A percentile compares a stretch with the other conserved stretches of the same genome.
These are phyloP conservation scores for Callipepla squamata DNA, from an alignment of 2,113 vertebrate genomes.

Conservation along the genomic window DNA sequence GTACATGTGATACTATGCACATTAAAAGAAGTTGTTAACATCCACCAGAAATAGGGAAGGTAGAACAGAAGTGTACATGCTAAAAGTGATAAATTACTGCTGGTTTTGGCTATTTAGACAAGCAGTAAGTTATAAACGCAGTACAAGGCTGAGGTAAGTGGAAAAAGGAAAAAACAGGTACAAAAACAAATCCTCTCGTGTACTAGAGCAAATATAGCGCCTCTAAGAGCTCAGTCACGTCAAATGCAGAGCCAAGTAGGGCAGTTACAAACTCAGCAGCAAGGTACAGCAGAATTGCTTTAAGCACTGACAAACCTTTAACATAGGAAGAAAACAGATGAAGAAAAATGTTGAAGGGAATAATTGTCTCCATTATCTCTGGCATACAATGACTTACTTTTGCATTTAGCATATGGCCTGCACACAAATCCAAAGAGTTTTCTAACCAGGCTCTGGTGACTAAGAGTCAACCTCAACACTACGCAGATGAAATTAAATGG, in stretches of 20 bases:
- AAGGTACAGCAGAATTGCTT: background rate
- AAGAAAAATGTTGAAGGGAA: background rate
- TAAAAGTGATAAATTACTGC: background rate
- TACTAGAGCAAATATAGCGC: background rate
- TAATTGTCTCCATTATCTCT: background rate
- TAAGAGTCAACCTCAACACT: background rate
- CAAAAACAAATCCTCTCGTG: background rate
- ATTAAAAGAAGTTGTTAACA: background rate
- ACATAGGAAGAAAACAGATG: background rate
- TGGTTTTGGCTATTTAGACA: background rate
- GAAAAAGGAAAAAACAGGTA: background rate
- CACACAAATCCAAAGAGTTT: background rate
- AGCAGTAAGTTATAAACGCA: background rate
- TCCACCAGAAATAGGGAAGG: background rate
- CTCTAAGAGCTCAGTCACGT: background rate
- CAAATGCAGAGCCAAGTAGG: background rate
- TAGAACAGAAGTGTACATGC: background rate
- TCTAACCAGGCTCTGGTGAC: conserved; percentile 17
- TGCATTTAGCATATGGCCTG: background rate
- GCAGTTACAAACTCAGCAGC: background rate
- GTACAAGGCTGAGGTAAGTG: background rate
- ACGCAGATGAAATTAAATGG: background rate
- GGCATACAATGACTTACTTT: background rate
- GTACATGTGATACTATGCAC: background rate
- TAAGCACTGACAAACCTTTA: background rate